Conservation (phyloP, 2,888 invertebrate genomes). For the Lydus trimaculatus region DNA sequence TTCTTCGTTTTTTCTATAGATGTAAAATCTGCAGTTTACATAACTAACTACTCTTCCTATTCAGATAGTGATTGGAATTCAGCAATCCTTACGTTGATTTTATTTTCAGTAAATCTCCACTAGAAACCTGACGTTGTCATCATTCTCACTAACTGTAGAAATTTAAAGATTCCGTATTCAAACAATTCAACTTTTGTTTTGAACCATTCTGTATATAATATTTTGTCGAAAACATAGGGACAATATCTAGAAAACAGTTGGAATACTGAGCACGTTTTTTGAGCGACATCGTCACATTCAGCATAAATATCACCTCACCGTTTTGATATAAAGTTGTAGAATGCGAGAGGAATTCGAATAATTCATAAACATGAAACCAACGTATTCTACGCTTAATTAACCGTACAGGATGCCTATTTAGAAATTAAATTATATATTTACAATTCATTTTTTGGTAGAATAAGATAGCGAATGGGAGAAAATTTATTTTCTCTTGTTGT, state of each 20-base stretch:
- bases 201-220: neutral
- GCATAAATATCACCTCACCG: constrained; percentile 38
- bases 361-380: constrained; percentile 36
- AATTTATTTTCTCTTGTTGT: neutral
- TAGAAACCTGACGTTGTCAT: too few relatives aligned
- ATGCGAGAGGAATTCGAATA: constrained; percentile 39
- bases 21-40: too few relatives aligned
- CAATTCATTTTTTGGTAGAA: neutral
- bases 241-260: constrained; percentile 18
- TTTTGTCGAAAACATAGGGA: constrained; percentile 16
- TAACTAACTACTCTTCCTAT: too few relatives aligned
- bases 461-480: too few relatives aligned
- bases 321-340: constrained; percentile 39
- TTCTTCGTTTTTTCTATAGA: too few relatives aligned
- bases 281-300: constrained; percentile 38
- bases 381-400: constrained; percentile 3
- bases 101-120: too few relatives aligned
- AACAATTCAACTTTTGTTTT: neutral
- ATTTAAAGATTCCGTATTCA: neutral
- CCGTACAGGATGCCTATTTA: neutral
- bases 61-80: too few relatives aligned
- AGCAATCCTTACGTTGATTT: too few relatives aligned
- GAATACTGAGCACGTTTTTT: constrained; percentile 37
- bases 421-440: constrained; percentile 1
- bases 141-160: too few relatives aligned